These are phyloP conservation scores for Drosophila trapezifrons DNA, from an alignment of 1,140 invertebrate species.

Conservation along the genomic window DNA sequence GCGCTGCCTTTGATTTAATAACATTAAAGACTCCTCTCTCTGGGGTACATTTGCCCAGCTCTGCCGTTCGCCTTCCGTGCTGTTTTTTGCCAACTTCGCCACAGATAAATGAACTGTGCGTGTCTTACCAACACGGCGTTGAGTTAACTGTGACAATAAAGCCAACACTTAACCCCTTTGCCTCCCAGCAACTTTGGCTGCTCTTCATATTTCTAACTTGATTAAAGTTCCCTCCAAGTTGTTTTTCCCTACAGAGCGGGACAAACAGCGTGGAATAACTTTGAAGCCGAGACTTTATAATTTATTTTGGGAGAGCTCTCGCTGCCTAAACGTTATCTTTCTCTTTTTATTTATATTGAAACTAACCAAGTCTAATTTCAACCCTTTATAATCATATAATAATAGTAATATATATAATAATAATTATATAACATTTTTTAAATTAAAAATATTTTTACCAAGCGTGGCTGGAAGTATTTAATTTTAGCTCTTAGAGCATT, in stretches of 20 bases:
- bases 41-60: constrained; percentile 1
- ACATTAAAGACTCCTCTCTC: constrained; percentile 44
- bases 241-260: not conserved
- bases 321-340: not conserved
- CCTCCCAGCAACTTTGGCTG: constrained; percentile 12
- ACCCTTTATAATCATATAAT: no score
- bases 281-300: not conserved
- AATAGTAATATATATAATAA: no score
- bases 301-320: not conserved
- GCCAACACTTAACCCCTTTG: constrained; percentile 38
- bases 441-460: no score
- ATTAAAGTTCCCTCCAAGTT: constrained; percentile 20
- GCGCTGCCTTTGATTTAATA: constrained; percentile 60
- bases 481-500: no score
- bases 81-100: constrained; percentile 32
- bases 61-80: not conserved
- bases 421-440: no score
- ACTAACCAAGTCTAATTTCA: no score
- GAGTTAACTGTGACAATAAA: constrained; percentile 58
- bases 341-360: not conserved
- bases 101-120: constrained; percentile 55
- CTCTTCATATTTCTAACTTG: constrained; percentile 22
- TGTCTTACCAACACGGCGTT: constrained; percentile 23
- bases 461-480: no score
- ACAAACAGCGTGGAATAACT: constrained; percentile 7